phyloP scores from a whole-genome alignment of 1,140 invertebrate species.

The Heterodera schachtii region DNA sequence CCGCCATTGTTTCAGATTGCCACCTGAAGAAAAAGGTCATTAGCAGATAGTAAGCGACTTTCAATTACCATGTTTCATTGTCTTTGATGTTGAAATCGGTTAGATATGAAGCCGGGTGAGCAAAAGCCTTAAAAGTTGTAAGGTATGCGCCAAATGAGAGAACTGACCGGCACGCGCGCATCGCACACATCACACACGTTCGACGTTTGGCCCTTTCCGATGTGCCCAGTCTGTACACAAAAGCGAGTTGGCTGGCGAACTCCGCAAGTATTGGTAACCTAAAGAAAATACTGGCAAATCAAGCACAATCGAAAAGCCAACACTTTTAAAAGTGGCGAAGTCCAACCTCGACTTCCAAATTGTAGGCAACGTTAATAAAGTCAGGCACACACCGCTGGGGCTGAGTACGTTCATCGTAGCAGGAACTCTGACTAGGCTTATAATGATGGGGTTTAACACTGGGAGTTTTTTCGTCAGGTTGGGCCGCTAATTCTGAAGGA shows the following conservation, averaged over 20 bases:
- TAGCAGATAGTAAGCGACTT: conserved; percentile 81
- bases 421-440: conserved; percentile 55
- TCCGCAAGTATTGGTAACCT: conserved; percentile 87
- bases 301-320: conserved; percentile 70
- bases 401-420: conserved; percentile 68
- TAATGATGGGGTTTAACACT: conserved; percentile 20
- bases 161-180: conserved; percentile 29
- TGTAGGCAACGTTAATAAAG: conserved; percentile 92
- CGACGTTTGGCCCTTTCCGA: conserved; percentile 46
- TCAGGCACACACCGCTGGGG: conserved; percentile 86
- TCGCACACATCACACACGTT: conserved; percentile 59
- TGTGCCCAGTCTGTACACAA: conserved; percentile 76
- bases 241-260: conserved; percentile 75
- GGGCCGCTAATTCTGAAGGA: neutral
- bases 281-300: neutral
- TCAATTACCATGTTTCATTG: conserved; percentile 78
- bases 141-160: conserved; percentile 60
- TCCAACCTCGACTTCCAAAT: conserved; percentile 77
- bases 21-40: conserved; percentile 79
- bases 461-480: conserved; percentile 45
- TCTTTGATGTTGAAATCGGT: conserved; percentile 83
- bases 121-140: conserved; percentile 62
- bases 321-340: conserved; percentile 77
- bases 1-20: conserved; percentile 93
- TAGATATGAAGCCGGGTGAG: conserved; percentile 78